Percentiles rank a stretch among this genome's conserved stretches.
Conservation (phyloP, 2,888 invertebrate genomes). For the Cosmopolites sordidus region DNA sequence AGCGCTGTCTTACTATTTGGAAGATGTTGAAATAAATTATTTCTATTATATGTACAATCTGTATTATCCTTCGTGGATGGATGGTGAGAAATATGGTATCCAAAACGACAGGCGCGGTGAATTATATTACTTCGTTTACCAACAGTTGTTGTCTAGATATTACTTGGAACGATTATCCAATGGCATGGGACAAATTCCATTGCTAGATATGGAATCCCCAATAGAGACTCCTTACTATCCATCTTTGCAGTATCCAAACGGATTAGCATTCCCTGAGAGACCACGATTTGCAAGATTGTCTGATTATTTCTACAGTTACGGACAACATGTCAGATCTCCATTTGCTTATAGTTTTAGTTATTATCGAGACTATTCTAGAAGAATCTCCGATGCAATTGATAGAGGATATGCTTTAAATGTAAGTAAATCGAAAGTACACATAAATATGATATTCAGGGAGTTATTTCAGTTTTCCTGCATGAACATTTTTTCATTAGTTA, state of each 20-base stretch:
- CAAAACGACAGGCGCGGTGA: slow-evolving; percentile 61
- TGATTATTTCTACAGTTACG: slow-evolving; percentile 43
- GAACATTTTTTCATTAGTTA: too few relatives aligned
- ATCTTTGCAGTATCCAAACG: slow-evolving; percentile 60
- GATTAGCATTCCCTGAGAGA: slow-evolving; percentile 61
- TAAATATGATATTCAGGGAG: too few relatives aligned
- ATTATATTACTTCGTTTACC: slow-evolving; percentile 61
- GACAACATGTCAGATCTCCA: slow-evolving; percentile 44
- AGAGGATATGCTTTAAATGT: slow-evolving; percentile 50
- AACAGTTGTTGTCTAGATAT: slow-evolving; percentile 66
- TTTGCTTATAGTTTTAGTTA: slow-evolving; percentile 52
- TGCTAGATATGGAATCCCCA: slow-evolving; percentile 52
- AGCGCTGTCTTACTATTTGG: slow-evolving; percentile 62
- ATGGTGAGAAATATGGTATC: slow-evolving; percentile 47
- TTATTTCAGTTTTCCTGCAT: too few relatives aligned
- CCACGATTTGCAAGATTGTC: slow-evolving; percentile 50
- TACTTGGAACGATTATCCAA: slow-evolving; percentile 71
- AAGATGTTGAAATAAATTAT: slow-evolving; percentile 65
- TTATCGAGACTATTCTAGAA: slow-evolving; percentile 49
- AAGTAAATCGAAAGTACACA: too few relatives aligned
- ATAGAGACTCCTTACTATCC: slow-evolving; percentile 59
- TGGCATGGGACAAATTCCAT: slow-evolving; percentile 62
- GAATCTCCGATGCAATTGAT: slow-evolving; percentile 57
- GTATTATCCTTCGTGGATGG: slow-evolving; percentile 62
- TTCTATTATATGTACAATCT: slow-evolving; percentile 60